A percentile compares a stretch with the other conserved stretches of the same genome.
Conservation (phyloP, 2,888 invertebrate species). For the Deroplatys truncata region DNA sequence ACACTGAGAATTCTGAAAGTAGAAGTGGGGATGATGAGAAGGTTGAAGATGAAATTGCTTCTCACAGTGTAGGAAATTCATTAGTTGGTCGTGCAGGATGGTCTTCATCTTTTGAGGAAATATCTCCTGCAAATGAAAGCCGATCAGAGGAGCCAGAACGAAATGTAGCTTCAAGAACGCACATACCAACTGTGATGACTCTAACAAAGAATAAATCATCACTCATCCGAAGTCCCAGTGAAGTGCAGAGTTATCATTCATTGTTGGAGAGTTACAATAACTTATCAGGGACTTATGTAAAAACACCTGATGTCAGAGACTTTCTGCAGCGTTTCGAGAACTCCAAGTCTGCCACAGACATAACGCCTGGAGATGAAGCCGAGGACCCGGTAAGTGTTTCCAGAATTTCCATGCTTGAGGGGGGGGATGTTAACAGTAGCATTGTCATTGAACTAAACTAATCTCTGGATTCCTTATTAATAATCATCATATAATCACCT, state of each 20-base stretch:
- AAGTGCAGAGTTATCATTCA: slow-evolving; percentile 55
- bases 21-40: slow-evolving; percentile 18
- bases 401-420: background rate
- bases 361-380: slow-evolving; percentile 9
- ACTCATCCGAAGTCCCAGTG: slow-evolving; percentile 37
- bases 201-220: background rate
- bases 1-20: slow-evolving; percentile 32
- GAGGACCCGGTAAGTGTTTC: slow-evolving; percentile 31
- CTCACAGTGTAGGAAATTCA: slow-evolving; percentile 57
- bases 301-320: slow-evolving; percentile 58
- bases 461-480: too few relatives aligned
- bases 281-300: slow-evolving; percentile 45
- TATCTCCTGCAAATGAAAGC: slow-evolving; percentile 37
- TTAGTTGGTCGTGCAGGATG: slow-evolving; percentile 61
- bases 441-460: too few relatives aligned
- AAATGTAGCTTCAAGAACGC: background rate
- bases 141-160: slow-evolving; percentile 37
- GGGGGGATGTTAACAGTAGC: too few relatives aligned
- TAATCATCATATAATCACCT: too few relatives aligned
- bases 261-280: slow-evolving; percentile 56
- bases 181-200: background rate
- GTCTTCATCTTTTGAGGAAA: slow-evolving; percentile 56
- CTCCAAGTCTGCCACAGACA: slow-evolving; percentile 8
- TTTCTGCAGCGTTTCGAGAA: slow-evolving; percentile 50
- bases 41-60: slow-evolving; percentile 29